Base-by-base conservation (phyloP, 2,113 vertebrate species). In the Alouatta palliata region DNA sequence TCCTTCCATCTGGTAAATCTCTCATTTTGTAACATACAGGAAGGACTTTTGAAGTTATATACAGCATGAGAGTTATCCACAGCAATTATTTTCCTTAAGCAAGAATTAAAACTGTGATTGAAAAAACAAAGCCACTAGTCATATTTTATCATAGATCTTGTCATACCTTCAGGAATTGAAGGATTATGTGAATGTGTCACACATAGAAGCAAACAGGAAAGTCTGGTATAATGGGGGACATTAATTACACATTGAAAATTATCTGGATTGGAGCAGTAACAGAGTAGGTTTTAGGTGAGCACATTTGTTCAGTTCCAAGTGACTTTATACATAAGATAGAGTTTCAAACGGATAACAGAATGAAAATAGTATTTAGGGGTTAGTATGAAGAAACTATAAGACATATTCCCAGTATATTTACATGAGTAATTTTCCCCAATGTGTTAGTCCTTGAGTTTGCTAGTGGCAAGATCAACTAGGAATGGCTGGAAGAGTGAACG, bases 151-250 rank as follows among this genome's bases (percentile, higher is more conserved):
- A 97, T 82, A 84, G 87, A 35, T 37, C 49, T 93, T 96, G 84
- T 96, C 96, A 97, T 88, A 45, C 47, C 71, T 96, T 94, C 77
- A 90, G 71, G 81, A 98, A 96, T 32, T 86, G 73, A 83, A 89
- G 82, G 89, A 93, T 97, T 96, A 93, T 64, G 49, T 82, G 89
- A 93, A 23, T 84, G 58, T 13, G 76, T 82, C 96, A 96, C 81
- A 94, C 94, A 82, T 87, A 94, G 43, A 96, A 35, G 45, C 61
- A 93, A 94, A 70, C 45, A 96, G 30, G 66, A 81, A 93, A 94
- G 25, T 73, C 68, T 90, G 89, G 91, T 76, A 87, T n/a, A 91
- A 80, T 21, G 40, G 93, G 89, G 0, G 20, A 19, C 16, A 30
- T 80, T 75, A 25, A 47, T 64, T 47, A 66, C 3, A 73, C 35